Evolutionary conservation across 2,113 vertebrate genomes (phyloP), one percentile per base, ranked within the genome.

Genomic region (Zeus faber): DNA sequence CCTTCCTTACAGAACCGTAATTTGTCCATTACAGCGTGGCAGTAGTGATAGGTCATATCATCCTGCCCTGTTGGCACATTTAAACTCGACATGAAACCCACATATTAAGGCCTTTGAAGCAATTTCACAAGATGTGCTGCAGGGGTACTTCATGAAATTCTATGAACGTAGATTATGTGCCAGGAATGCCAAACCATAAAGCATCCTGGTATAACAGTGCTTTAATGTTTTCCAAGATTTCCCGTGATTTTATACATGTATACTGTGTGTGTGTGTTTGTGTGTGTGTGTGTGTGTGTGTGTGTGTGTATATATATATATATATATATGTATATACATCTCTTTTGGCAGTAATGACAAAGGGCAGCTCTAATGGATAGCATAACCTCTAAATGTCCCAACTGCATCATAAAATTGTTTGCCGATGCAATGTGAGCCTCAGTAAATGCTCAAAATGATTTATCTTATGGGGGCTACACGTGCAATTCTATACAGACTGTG

Each of bases 51-150:
- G 75, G 69, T 74, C 75, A 58, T 76, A 65, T 74, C 73, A 82
- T 81, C 66, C 51, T 48, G 68, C 43, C 71, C 71, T 73, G 73
- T 85, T 77, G 72, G 65, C 69, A 68, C 76, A 67, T 73, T 81
- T 79, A 55, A 73, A 79, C 63, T 60, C 75, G 60, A 68, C 77
- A 41, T 74, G 64, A 52, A 58, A 70, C 49, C 62, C 45, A 7
- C 33, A 69, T 73, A 49, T 77, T 74, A 71, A 68, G 71, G 53
- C 76, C 71, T 25, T 22, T 64, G 62, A 64, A 70, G 69, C 64
- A 37, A 62, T 74, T 62, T 44, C 53, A 60, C 53, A 1, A 55
- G 50, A 62, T 54, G 54, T 45, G 21, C 46, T 37, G 47, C 54
- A 6, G 6, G 35, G 63, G 54, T 67, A 50, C 65, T 63, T 63